Percentiles rank a stretch among this genome's conserved stretches.
Conservation (phyloP, 53 echinoderm and acorn worm species). For the Holothuria leucospilota region DNA sequence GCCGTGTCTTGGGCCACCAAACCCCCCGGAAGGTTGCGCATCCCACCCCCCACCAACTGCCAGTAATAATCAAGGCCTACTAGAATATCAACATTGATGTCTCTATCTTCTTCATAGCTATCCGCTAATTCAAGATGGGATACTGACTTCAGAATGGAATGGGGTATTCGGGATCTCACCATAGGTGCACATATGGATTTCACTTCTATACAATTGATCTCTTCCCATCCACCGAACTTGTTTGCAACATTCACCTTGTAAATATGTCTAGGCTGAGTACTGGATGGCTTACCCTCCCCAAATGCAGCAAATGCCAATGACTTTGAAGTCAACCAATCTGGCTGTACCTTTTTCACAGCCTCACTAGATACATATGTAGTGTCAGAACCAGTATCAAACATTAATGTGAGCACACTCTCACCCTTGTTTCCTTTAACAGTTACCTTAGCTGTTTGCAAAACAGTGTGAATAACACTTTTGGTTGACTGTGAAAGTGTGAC, state of each 20-base stretch:
- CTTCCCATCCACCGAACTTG: slow-evolving; percentile 33
- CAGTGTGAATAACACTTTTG: slow-evolving; percentile 16
- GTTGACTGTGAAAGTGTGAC: slow-evolving; percentile 6
- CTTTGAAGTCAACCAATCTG: slow-evolving; percentile 31
- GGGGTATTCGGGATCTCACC: background rate
- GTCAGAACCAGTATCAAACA: slow-evolving; percentile 55
- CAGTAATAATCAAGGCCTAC: slow-evolving; percentile 42
- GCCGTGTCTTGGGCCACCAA: slow-evolving; percentile 32
- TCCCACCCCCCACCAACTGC: slow-evolving; percentile 20
- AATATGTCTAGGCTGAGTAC: slow-evolving; percentile 13
- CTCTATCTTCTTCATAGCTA: slow-evolving; percentile 15
- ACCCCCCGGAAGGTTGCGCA: slow-evolving; percentile 25
- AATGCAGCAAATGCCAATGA: slow-evolving; percentile 53
- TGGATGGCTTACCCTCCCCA: slow-evolving; percentile 38
- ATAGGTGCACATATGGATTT: slow-evolving; percentile 42
- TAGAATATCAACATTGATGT: slow-evolving; percentile 37
- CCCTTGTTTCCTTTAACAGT: slow-evolving; percentile 31
- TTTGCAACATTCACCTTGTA: slow-evolving; percentile 42
- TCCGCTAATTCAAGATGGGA: slow-evolving; percentile 32
- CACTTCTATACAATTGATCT: slow-evolving; percentile 1
- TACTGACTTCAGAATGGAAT: slow-evolving; percentile 7
- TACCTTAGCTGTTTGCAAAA: slow-evolving; percentile 40
- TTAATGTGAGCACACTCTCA: background rate
- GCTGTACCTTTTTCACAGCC: slow-evolving; percentile 26
- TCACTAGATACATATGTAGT: slow-evolving; percentile 43